Percentiles rank a stretch among this genome's conserved stretches.
phyloP scores from a whole-genome alignment of 2,113 vertebrate species.

The Tauraco erythrolophus region DNA sequence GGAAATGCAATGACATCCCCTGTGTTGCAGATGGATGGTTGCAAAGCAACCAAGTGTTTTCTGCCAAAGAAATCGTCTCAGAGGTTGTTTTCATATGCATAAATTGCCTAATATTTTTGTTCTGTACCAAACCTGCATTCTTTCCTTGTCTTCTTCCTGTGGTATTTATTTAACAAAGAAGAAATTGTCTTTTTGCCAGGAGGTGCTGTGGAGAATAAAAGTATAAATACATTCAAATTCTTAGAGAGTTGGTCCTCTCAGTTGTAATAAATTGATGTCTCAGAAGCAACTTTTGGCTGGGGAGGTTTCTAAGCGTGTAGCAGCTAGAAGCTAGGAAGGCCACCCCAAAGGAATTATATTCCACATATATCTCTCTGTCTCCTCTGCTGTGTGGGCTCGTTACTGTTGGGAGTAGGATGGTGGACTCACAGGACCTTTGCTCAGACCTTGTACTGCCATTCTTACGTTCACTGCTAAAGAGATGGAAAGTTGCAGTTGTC shows the following conservation, averaged over 20 bases:
- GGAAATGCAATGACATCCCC: neutral
- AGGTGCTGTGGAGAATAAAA: neutral
- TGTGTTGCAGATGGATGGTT: neutral
- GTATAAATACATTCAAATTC: neutral
- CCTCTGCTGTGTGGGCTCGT: neutral
- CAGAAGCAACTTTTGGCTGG: neutral
- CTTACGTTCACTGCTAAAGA: neutral
- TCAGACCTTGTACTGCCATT: neutral
- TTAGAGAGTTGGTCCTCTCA: neutral
- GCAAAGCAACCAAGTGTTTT: neutral
- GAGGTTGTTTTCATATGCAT: neutral
- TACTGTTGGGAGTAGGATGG: neutral
- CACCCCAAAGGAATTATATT: neutral
- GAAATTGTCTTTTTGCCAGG: neutral
- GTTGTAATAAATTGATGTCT: neutral
- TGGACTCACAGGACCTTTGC: neutral
- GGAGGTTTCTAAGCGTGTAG: neutral
- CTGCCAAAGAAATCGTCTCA: neutral
- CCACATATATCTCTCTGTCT: rapidly evolving
- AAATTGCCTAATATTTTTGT: neutral
- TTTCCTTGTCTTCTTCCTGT: neutral
- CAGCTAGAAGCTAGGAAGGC: neutral
- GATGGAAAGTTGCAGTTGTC: neutral
- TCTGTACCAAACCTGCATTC: neutral
- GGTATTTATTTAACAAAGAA: neutral